Percentiles rank a stretch among this genome's conserved stretches.
phyloP scores from a whole-genome alignment of 2,888 invertebrate genomes.

The Acholoe squamosa region DNA sequence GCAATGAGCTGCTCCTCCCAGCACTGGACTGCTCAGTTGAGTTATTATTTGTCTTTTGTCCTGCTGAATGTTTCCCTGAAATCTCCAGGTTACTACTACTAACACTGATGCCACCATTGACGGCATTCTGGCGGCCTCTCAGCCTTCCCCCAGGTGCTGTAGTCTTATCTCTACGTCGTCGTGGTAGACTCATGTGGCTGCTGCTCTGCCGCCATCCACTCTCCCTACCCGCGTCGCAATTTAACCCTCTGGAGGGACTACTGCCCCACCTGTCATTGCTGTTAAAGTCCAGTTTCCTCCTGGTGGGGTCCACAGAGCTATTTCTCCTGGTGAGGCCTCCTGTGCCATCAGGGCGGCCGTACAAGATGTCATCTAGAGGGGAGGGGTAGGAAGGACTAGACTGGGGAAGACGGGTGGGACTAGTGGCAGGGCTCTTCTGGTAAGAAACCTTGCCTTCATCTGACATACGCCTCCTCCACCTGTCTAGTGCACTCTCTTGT shows the following conservation, averaged over 20 bases:
- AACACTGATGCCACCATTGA: background rate
- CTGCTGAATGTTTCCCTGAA: background rate
- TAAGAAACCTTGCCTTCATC: background rate
- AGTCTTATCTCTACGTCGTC: background rate
- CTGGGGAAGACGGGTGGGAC: background rate
- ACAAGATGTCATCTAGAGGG: background rate
- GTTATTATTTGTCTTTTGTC: background rate
- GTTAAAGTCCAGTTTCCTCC: slow-evolving; percentile 29
- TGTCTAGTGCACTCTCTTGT: slow-evolving; percentile 26
- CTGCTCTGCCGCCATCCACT: background rate
- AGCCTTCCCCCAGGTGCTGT: background rate
- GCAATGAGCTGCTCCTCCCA: background rate
- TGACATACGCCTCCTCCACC: slow-evolving; percentile 44
- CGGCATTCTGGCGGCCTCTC: background rate
- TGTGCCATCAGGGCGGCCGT: background rate
- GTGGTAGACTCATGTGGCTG: slow-evolving; percentile 4
- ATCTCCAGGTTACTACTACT: background rate
- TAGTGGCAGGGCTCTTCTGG: background rate
- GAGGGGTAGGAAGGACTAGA: background rate
- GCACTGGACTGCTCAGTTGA: background rate
- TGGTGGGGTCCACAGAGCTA: background rate
- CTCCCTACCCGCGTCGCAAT: background rate
- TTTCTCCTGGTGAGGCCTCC: background rate
- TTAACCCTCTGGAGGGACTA: background rate
- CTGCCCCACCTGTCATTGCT: background rate